Conservation (phyloP, 2,113 vertebrate genomes). For the Puffinus mauretanicus region DNA sequence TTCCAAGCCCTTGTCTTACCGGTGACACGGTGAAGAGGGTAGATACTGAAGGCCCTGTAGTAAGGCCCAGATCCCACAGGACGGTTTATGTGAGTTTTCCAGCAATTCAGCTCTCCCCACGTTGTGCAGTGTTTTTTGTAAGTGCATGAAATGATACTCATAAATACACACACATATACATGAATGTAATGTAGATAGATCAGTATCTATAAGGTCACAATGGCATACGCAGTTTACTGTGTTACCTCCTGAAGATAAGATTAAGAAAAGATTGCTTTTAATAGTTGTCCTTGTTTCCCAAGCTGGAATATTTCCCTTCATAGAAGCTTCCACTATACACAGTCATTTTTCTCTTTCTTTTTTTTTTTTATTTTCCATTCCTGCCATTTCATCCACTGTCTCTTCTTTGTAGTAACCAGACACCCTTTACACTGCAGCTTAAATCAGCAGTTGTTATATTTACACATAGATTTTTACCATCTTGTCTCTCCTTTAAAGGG, state of each 20-base stretch:
- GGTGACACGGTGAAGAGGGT: neutral
- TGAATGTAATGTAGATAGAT: rapidly evolving
- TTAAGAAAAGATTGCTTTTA: neutral
- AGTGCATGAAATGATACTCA: neutral
- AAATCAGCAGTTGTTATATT: neutral
- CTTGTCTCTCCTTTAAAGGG: neutral
- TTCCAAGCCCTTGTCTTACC: neutral
- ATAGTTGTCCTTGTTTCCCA: neutral
- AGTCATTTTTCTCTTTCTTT: neutral
- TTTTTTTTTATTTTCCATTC: neutral
- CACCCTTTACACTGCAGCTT: neutral
- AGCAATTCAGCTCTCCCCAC: neutral
- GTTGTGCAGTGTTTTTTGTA: neutral
- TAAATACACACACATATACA: rapidly evolving
- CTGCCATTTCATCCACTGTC: neutral
- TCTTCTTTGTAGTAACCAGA: neutral
- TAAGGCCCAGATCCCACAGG: neutral
- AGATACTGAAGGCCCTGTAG: neutral
- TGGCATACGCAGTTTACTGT: neutral
- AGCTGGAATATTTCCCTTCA: neutral
- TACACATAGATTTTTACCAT: neutral
- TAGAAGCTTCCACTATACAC: neutral
- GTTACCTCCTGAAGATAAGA: neutral
- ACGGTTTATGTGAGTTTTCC: neutral
- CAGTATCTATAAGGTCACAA: neutral